Percentiles rank a stretch among this genome's conserved stretches.
Conservation (phyloP, 2,797 vertebrate genomes). For the Hybognathus amarus region DNA sequence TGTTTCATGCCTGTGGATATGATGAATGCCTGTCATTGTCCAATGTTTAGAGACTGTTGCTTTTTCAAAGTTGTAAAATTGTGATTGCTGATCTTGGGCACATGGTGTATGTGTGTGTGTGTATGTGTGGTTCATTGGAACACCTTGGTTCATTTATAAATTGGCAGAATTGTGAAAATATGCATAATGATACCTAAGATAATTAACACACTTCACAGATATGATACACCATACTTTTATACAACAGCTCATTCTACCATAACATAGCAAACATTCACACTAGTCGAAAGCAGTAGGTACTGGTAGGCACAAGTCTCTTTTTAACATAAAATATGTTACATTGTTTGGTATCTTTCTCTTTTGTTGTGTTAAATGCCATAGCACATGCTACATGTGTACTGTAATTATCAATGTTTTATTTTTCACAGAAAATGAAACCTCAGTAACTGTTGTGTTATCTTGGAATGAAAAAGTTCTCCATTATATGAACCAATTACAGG, state of each 20-base stretch:
- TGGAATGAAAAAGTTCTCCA: no score
- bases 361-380: no score
- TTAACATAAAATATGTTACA: no score
- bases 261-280: background rate
- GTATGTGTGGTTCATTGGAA: background rate
- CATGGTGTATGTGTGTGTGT: background rate
- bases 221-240: background rate
- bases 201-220: background rate
- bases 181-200: background rate
- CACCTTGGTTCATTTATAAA: background rate
- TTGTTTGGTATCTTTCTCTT: no score
- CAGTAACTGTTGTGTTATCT: no score
- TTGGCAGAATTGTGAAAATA: background rate
- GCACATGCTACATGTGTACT: no score
- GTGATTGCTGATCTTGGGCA: background rate
- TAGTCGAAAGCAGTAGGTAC: background rate
- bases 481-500: no score
- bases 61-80: background rate
- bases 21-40: background rate
- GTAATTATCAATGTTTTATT: no score
- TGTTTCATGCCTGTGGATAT: slow-evolving; percentile 19
- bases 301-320: background rate
- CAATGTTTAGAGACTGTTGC: background rate
- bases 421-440: no score
- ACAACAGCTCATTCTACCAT: background rate